Percentiles rank a stretch among this genome's conserved stretches.
phyloP scores from a whole-genome alignment of 2,797 vertebrate genomes.

The Danio aesculapii region DNA sequence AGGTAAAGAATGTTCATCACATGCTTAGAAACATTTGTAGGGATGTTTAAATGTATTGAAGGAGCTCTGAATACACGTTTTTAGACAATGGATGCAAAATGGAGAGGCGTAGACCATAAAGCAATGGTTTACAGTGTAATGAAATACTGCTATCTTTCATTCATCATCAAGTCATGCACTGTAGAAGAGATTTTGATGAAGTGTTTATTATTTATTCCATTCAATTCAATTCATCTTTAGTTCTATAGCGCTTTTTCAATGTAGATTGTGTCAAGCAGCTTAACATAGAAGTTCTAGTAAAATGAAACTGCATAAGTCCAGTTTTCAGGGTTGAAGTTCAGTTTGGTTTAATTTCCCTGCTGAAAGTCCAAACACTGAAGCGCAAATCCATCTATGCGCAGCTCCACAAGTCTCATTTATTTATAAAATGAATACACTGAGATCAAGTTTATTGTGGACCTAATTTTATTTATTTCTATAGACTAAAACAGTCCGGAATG shows the following conservation, averaged over 20 bases:
- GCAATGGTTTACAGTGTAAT: background rate
- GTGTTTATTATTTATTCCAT: too few relatives aligned
- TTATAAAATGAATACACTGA: background rate
- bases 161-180: background rate
- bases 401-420: too few relatives aligned
- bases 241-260: too few relatives aligned
- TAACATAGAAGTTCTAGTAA: too few relatives aligned
- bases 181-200: too few relatives aligned
- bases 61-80: background rate
- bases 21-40: background rate
- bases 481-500: background rate
- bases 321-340: too few relatives aligned
- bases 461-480: background rate
- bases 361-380: too few relatives aligned
- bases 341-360: too few relatives aligned
- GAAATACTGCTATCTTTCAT: background rate
- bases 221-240: too few relatives aligned
- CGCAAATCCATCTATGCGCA: too few relatives aligned
- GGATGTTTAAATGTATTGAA: background rate
- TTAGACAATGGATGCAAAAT: background rate
- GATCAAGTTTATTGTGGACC: background rate
- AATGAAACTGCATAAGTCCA: too few relatives aligned
- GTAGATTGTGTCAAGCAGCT: too few relatives aligned
- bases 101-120: background rate
- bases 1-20: background rate